These are phyloP conservation scores for Vimba vimba DNA, from an alignment of 2,113 vertebrate genomes.

Conservation along the genomic window DNA sequence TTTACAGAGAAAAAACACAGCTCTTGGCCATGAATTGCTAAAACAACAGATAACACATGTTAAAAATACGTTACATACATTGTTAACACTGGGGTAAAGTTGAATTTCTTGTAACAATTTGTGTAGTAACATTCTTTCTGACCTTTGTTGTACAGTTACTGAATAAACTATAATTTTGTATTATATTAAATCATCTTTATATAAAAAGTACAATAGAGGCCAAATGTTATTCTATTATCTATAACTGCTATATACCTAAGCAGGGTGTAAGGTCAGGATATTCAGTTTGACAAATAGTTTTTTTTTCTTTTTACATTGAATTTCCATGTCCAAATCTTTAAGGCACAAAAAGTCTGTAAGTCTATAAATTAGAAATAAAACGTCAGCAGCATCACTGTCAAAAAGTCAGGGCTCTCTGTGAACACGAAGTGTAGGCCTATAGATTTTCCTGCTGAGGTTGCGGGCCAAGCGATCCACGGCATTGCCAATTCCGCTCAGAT, in stretches of 20 bases:
- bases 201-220: background rate
- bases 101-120: background rate
- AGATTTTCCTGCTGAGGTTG: slow-evolving; percentile 76
- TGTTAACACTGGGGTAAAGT: background rate
- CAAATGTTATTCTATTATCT: background rate
- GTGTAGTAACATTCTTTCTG: background rate
- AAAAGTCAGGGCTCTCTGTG: slow-evolving; percentile 57
- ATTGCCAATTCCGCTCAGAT: slow-evolving; percentile 72
- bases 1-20: background rate
- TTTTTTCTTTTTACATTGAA: background rate
- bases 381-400: background rate
- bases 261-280: background rate
- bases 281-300: background rate
- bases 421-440: slow-evolving; percentile 39
- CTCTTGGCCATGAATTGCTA: background rate
- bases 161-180: background rate
- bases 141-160: background rate
- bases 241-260: background rate
- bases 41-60: background rate
- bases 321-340: background rate
- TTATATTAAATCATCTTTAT: background rate
- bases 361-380: background rate
- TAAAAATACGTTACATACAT: background rate
- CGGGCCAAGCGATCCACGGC: slow-evolving; percentile 76
- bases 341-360: too few species aligned